phyloP scores from a whole-genome alignment of 1,140 invertebrate genomes.

The Orussus abietinus region DNA sequence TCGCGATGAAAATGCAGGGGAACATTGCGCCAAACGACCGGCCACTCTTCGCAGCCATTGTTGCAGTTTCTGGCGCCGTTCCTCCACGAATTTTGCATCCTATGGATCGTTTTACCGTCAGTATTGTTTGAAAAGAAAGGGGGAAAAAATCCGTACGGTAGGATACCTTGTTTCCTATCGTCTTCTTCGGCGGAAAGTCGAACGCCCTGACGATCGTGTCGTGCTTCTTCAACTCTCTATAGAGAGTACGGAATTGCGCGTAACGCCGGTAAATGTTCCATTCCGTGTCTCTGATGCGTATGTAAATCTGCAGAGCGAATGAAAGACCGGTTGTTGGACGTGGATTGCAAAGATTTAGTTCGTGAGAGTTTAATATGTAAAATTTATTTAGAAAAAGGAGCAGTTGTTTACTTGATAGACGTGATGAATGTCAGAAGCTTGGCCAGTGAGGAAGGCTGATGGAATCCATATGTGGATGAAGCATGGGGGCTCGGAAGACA shows the following conservation, averaged over 20 bases:
- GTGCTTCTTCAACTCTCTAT: slow-evolving; percentile 76
- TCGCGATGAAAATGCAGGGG: slow-evolving; percentile 65
- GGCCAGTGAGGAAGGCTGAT: slow-evolving; percentile 81
- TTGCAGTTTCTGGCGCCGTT: slow-evolving; percentile 70
- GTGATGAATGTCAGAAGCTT: slow-evolving; percentile 72
- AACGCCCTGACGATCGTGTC: slow-evolving; percentile 73
- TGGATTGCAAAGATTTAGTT: neutral
- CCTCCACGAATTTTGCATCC: slow-evolving; percentile 79
- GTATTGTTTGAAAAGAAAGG: too few relatives aligned
- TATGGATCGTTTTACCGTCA: too few relatives aligned
- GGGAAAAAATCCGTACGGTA: slow-evolving; percentile 5
- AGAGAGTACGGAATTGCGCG: slow-evolving; percentile 82
- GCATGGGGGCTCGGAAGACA: slow-evolving; percentile 46
- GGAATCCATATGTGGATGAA: slow-evolving; percentile 89
- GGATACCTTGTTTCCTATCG: slow-evolving; percentile 80
- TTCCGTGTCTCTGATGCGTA: slow-evolving; percentile 81
- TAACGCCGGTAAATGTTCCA: slow-evolving; percentile 93
- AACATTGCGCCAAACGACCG: slow-evolving; percentile 62
- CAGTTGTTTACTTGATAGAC: slow-evolving; percentile 77
- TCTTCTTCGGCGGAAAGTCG: slow-evolving; percentile 93
- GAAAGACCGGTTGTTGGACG: slow-evolving; percentile 8
- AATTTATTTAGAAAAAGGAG: neutral
- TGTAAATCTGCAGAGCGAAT: slow-evolving; percentile 63
- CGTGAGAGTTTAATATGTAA: neutral
- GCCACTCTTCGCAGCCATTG: slow-evolving; percentile 75